Base-by-base conservation (phyloP, 2,888 invertebrate genomes). In the Thymelicus acteon region DNA sequence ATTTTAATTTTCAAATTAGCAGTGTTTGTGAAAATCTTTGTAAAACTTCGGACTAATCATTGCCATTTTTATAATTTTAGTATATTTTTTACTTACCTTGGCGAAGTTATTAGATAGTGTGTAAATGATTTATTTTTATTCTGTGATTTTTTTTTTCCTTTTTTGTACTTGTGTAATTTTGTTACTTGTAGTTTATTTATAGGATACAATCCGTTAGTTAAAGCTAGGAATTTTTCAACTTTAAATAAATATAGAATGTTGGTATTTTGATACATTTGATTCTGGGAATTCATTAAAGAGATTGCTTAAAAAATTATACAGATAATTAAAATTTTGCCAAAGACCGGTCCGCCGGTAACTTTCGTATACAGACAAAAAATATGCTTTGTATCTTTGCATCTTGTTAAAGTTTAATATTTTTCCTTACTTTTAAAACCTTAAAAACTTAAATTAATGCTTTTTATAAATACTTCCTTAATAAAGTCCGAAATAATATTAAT, bases 161-260 rank as follows among this genome's bases (percentile, higher is more conserved):
- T 84, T 82, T 86, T 85, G 31, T 79, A 77, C 79, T 79, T 83
- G 83, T 85, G 83, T 85, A 82, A 84, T 81, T 82, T 78, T 82
- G 80, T 81, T 84, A 80, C 72, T 72, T 73, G 69, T 72, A 69
- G 60, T 63, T 72, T 86, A 83, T 81, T 85, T 88, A 87, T 83
- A 84, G 90, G 90, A 93, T 92, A 71, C 80, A 85, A 91, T 92
- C 90, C 89, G 81, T 77, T 89, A 88, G 87, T 84, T 76, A 79
- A 82, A 81, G 88, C 88, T 91, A 91, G 90, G 81, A 79, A 82
- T 83, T 76, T 78, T 79, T 77, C 72, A 73, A 75, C 72, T 68
- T 74, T 72, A 77, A 74, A 73, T 72, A 71, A 61, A 72, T 68
- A 10, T 67, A 24, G 24, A 40, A 62, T 63, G 67, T n/a, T 62